phyloP scores from a whole-genome alignment of 2,888 invertebrate species.

The Marronus borbonicus region DNA sequence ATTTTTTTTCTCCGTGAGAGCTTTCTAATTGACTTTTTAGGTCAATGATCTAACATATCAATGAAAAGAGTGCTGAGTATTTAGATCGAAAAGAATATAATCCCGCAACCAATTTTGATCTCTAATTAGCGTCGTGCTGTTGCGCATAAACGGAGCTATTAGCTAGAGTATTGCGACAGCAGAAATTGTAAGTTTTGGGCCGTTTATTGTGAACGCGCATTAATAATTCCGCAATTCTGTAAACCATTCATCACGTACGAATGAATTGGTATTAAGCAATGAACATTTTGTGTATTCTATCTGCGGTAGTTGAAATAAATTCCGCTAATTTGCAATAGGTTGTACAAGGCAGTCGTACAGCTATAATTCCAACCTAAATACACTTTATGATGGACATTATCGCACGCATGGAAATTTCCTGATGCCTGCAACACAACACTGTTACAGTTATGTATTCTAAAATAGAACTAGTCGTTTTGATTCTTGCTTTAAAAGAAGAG shows the following conservation, averaged over 20 bases:
- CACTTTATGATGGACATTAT: constrained; percentile 27
- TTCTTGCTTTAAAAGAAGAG: too few relatives aligned
- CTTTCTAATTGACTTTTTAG: too few relatives aligned
- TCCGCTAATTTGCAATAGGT: constrained; percentile 17
- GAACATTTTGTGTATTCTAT: constrained; percentile 34
- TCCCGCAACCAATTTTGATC: too few relatives aligned
- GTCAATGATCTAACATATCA: too few relatives aligned
- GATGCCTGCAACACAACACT: background rate
- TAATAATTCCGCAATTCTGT: constrained; percentile 9
- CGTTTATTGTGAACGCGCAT: background rate
- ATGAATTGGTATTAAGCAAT: constrained; percentile 18
- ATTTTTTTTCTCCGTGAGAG: too few relatives aligned
- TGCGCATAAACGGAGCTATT: too few relatives aligned
- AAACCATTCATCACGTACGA: constrained; percentile 16
- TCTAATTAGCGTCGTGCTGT: too few relatives aligned
- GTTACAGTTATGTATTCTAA: background rate
- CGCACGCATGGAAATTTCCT: background rate
- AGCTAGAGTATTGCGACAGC: too few relatives aligned
- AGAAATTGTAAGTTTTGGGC: background rate
- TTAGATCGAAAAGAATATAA: too few relatives aligned
- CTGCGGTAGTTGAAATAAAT: constrained; percentile 26
- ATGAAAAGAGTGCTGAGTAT: too few relatives aligned
- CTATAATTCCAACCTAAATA: constrained; percentile 22
- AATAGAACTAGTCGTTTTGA: too few relatives aligned
- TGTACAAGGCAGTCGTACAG: background rate